Evolutionary conservation across 1,140 invertebrate genomes (phyloP).

Genomic region (Bombus waltoni): DNA sequence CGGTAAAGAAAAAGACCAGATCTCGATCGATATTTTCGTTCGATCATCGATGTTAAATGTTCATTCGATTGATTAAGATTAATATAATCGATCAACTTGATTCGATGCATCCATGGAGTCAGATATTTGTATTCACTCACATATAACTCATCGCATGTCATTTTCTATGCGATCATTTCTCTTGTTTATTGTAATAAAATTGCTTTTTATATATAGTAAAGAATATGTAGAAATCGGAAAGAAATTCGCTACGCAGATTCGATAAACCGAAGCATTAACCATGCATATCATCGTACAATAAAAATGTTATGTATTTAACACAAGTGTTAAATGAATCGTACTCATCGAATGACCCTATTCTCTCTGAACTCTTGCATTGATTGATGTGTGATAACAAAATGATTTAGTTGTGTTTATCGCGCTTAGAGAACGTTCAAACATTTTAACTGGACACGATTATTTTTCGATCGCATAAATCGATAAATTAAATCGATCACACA

Average conservation of each 20-base stretch:
- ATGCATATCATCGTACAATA: constrained; percentile 44
- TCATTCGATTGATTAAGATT: not conserved
- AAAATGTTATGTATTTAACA: constrained; percentile 39
- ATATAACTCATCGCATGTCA: not conserved
- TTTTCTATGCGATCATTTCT: constrained; percentile 13
- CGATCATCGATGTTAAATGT: not conserved
- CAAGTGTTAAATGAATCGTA: constrained; percentile 21
- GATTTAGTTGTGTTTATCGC: not conserved
- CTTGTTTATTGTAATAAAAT: constrained; percentile 32
- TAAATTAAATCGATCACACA: not conserved
- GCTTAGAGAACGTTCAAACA: not conserved
- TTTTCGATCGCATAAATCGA: not conserved
- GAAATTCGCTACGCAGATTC: not conserved
- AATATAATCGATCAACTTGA: constrained; percentile 12
- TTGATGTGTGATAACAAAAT: not conserved
- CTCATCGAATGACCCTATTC: constrained; percentile 4
- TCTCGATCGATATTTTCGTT: not conserved
- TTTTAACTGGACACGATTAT: not conserved
- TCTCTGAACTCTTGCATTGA: too few species aligned
- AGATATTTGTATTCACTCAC: constrained; percentile 13
- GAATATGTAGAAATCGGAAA: constrained; percentile 4
- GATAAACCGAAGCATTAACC: constrained; percentile 21
- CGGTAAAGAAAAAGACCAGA: not conserved
- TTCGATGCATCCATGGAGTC: not conserved
- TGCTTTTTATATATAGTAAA: constrained; percentile 27